Percentiles rank a stretch among this genome's conserved stretches.
Evolutionary conservation across 2,797 vertebrate species (phyloP).

Genomic region (Bovichtus variegatus): DNA sequence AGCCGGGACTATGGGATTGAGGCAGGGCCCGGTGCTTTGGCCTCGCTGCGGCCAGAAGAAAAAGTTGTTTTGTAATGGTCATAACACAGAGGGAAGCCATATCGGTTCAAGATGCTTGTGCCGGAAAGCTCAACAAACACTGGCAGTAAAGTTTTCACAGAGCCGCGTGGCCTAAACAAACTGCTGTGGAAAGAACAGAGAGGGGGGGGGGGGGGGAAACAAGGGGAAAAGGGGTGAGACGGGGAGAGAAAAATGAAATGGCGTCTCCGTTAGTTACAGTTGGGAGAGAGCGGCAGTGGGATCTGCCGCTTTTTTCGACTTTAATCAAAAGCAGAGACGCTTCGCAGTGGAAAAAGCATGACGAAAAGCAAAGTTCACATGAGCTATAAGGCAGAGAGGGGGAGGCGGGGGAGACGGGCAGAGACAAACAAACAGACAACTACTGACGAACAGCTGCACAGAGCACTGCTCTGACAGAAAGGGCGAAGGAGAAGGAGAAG

Average conservation of each 20-base stretch:
- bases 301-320: slow-evolving; percentile 62
- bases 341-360: slow-evolving; percentile 77
- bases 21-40: slow-evolving; percentile 12
- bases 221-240: slow-evolving; percentile 10
- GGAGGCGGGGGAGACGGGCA: slow-evolving; percentile 12
- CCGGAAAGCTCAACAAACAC: slow-evolving; percentile 82
- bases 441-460: slow-evolving; percentile 73
- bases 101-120: slow-evolving; percentile 81
- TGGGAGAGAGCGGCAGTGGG: slow-evolving; percentile 41
- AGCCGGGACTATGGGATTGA: not conserved
- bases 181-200: slow-evolving; percentile 60
- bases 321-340: slow-evolving; percentile 84
- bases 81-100: slow-evolving; percentile 69
- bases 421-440: slow-evolving; percentile 79
- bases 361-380: slow-evolving; percentile 83
- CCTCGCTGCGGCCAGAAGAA: slow-evolving; percentile 37
- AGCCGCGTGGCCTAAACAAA: slow-evolving; percentile 84
- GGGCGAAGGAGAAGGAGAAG: slow-evolving; percentile 30
- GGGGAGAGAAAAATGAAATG: slow-evolving; percentile 58
- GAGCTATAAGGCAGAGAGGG: slow-evolving; percentile 74
- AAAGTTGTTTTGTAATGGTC: slow-evolving; percentile 66
- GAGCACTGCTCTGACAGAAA: slow-evolving; percentile 38
- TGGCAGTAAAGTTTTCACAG: slow-evolving; percentile 76
- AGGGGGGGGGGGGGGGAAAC: slow-evolving; percentile 5
- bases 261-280: slow-evolving; percentile 67